Conservation (phyloP, 2,797 vertebrate genomes). For the Botia kubotai region DNA sequence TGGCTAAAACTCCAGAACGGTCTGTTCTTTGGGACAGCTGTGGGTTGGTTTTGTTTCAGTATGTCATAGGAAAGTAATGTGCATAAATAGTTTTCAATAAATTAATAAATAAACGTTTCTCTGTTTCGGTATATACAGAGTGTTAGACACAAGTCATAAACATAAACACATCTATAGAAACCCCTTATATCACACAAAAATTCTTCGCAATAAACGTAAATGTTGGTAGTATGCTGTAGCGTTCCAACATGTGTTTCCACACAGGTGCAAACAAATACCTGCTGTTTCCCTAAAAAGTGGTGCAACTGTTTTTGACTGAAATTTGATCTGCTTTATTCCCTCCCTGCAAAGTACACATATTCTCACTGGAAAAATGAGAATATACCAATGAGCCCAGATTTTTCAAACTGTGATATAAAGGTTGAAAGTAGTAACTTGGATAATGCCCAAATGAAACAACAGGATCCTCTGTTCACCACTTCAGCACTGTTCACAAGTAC, state of each 20-base stretch:
- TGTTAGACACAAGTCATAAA: conserved; percentile 58
- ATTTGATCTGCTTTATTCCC: conserved; percentile 17
- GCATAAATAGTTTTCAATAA: conserved; percentile 75
- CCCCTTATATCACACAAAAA: conserved; percentile 48
- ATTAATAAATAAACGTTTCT: conserved; percentile 75
- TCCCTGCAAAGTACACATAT: conserved; percentile 43
- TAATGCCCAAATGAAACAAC: conserved; percentile 67
- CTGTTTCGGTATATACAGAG: conserved; percentile 70
- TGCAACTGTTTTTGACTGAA: conserved; percentile 6
- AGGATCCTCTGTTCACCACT: conserved; percentile 36
- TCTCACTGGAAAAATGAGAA: conserved; percentile 32
- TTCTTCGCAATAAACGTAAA: conserved; percentile 50
- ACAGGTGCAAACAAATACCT: conserved; percentile 31
- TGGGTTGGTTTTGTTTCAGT: conserved; percentile 54
- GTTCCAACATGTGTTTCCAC: conserved; percentile 39
- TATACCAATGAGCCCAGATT: conserved; percentile 17
- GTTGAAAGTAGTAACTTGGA: conserved; percentile 46
- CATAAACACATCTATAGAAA: conserved; percentile 61
- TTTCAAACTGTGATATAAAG: conserved; percentile 34
- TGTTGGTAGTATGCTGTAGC: conserved; percentile 33
- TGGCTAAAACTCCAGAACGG: conserved; percentile 54
- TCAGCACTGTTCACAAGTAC: conserved; percentile 47
- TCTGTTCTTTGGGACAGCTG: conserved; percentile 63
- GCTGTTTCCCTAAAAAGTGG: conserved; percentile 3
- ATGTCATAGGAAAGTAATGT: conserved; percentile 66